These are phyloP conservation scores for Actenoides lindsayi DNA, from an alignment of 2,113 vertebrate species.

Conservation along the genomic window DNA sequence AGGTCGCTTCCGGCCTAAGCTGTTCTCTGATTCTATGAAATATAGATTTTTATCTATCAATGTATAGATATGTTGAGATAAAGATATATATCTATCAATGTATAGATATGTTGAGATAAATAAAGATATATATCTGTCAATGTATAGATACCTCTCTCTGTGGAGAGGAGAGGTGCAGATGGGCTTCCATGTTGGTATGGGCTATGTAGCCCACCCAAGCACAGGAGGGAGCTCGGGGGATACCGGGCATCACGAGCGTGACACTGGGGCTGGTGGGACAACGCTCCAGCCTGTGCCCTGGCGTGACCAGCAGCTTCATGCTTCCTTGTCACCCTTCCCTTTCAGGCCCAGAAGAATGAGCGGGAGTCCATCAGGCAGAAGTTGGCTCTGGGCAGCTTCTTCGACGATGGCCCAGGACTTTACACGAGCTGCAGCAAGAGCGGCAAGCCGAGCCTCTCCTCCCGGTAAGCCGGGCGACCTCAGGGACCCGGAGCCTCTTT, in stretches of 20 bases:
- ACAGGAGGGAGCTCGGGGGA: not conserved
- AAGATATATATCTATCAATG: too few relatives aligned
- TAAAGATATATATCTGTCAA: too few relatives aligned
- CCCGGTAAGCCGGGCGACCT: slow-evolving; percentile 78
- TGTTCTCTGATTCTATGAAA: not conserved
- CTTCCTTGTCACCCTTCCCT: slow-evolving; percentile 17
- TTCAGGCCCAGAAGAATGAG: slow-evolving; percentile 99
- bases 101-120: too few relatives aligned
- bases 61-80: too few relatives aligned
- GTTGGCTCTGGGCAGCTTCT: slow-evolving; percentile 97
- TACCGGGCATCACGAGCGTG: fast-evolving
- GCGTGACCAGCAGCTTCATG: not conserved
- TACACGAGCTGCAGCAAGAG: slow-evolving; percentile 98
- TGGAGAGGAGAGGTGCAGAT: not conserved
- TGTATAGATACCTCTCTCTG: not conserved
- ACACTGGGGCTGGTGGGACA: not conserved
- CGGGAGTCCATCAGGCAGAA: slow-evolving; percentile 99
- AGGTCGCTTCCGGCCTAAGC: too few relatives aligned
- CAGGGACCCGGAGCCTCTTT: fast-evolving
- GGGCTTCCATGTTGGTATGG: not conserved
- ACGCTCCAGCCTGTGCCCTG: fast-evolving
- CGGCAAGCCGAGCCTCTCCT: slow-evolving; percentile 97
- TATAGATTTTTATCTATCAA: too few relatives aligned
- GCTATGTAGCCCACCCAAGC: fast-evolving
- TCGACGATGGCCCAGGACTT: slow-evolving; percentile 96